These are phyloP conservation scores for Chydorus sphaericus DNA, from an alignment of 2,888 invertebrate genomes.

Conservation along the genomic window DNA sequence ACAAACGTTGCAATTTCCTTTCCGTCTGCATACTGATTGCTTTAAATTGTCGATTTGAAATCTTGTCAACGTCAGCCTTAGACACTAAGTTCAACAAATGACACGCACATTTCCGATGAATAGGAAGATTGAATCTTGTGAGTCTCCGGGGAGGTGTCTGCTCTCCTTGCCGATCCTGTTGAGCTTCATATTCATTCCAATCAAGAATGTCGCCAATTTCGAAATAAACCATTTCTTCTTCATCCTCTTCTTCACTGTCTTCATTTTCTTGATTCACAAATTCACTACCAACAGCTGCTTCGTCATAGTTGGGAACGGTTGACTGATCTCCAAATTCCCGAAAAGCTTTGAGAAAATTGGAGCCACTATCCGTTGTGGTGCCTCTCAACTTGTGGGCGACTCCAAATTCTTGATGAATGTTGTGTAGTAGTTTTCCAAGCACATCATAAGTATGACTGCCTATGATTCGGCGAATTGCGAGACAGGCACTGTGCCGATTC, in stretches of 20 bases:
- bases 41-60: not conserved
- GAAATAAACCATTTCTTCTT: not conserved
- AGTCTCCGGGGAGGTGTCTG: too few relatives aligned
- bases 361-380: not conserved
- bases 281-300: too few relatives aligned
- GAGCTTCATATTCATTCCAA: not conserved
- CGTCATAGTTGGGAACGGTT: not conserved
- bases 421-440: not conserved
- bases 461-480: not conserved
- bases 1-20: not conserved
- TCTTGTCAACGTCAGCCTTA: not conserved
- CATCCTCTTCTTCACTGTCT: not conserved
- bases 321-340: not conserved
- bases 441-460: not conserved
- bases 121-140: not conserved
- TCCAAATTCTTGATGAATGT: not conserved
- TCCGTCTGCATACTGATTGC: not conserved
- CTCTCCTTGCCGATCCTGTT: not conserved
- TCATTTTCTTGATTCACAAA: not conserved
- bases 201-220: not conserved
- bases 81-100: not conserved
- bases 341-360: not conserved
- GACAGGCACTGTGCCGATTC: not conserved
- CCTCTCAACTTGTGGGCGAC: not conserved
- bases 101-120: not conserved